Percentiles rank a stretch among this genome's conserved stretches.
phyloP scores from a whole-genome alignment of 2,113 vertebrate species.

The Alosa alosa region DNA sequence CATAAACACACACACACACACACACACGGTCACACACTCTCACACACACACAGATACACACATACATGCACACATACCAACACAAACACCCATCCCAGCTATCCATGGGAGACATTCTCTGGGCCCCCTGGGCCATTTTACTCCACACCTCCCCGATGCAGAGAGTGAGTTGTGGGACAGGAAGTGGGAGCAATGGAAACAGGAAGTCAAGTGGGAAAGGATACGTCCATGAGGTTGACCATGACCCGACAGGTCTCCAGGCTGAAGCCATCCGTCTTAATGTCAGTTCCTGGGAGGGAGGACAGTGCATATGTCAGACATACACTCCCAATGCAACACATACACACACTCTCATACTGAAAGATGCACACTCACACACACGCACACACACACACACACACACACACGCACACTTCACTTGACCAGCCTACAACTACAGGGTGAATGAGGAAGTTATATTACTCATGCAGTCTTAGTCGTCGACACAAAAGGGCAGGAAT shows the following conservation, averaged over 20 bases:
- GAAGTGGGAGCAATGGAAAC: background rate
- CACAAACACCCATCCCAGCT: background rate
- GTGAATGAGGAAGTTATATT: too few relatives aligned
- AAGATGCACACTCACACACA: background rate
- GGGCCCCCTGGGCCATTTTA: background rate
- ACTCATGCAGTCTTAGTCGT: too few relatives aligned
- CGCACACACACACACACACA: background rate
- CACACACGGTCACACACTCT: too few relatives aligned
- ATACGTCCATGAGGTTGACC: slow-evolving; percentile 91
- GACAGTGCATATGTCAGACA: background rate
- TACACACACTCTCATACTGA: background rate
- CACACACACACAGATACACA: too few relatives aligned
- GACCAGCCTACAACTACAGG: too few relatives aligned
- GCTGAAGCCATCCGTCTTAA: slow-evolving; percentile 84
- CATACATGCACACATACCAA: too few relatives aligned
- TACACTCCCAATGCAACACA: background rate
- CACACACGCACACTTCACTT: background rate
- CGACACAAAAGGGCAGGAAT: background rate
- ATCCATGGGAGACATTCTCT: too few relatives aligned
- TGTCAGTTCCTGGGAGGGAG: slow-evolving; percentile 74
- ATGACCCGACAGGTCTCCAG: slow-evolving; percentile 82
- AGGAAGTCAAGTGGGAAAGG: slow-evolving; percentile 61
- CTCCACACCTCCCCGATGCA: background rate
- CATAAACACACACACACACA: too few relatives aligned
- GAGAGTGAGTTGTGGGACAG: background rate